Evolutionary conservation across 1,140 invertebrate genomes (phyloP), one percentile per base, ranked within the genome.

Genomic region (Brachionus rotundiformis): DNA sequence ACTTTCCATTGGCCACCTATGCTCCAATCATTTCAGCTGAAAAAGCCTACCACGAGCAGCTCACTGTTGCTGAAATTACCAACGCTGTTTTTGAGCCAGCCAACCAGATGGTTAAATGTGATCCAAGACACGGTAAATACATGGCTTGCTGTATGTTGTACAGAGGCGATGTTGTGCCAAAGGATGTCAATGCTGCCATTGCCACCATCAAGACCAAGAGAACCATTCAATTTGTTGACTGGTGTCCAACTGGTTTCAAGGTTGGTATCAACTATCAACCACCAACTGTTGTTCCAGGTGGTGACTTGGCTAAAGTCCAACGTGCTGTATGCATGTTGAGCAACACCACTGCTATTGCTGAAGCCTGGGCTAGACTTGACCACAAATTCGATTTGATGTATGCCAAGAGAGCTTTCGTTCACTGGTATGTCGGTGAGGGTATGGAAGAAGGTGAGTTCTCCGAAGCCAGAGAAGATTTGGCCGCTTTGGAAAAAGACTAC

Each of bases 241-340:
- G 83, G 83, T 83, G 82, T 82, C 83, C 83, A 63, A 83, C 83
- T 80, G 83, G 83, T 27, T 82, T 84, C 36, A 83, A 83, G 89
- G 92, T 93, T 16, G 92, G 92, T 83, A 92, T 93, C 87, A 93
- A 93, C 88, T 92, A 92, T 87, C 92, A 93, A 87, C 92, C 92
- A 61, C 86, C 87, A 89, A 93, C 92, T 31, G 92, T 93, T n/a
- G 85, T 92, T 89, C 84, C 93, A 90, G 90, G 93, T 90, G 82
- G 92, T 90, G 89, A 92, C 91, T 84, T 91, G 77, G 90, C 90
- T 27, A 90, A 89, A 84, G 89, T 90, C 0, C 86, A 84, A 65
- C 83, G 92, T 90, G 85, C 92, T 89, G 82, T 93, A 90, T 90
- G 90, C 89, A 93, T 93, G 92, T 90, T 93, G 89, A 92, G 91